Conservation (phyloP, 2,113 vertebrate genomes). For the Aplodontia rufa region DNA sequence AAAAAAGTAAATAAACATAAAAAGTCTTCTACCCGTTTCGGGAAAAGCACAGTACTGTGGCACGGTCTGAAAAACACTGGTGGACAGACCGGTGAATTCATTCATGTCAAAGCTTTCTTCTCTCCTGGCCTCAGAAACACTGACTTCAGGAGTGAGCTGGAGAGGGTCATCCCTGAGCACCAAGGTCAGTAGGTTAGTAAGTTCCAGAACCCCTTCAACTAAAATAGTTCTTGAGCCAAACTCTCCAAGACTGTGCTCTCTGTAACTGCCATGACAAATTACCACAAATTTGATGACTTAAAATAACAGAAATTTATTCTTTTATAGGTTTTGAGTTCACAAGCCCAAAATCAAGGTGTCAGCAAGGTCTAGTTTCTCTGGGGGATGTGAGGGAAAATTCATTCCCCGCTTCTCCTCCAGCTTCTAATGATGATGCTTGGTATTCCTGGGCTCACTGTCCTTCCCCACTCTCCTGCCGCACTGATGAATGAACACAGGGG, state of each 20-base stretch:
- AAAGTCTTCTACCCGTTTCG: neutral
- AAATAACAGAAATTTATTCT: neutral
- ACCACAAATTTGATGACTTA: neutral
- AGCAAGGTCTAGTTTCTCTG: neutral
- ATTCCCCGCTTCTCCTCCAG: neutral
- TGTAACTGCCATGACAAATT: conserved; percentile 4
- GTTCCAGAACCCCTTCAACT: neutral
- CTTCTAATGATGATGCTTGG: neutral
- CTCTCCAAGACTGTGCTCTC: neutral
- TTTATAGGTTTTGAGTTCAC: neutral
- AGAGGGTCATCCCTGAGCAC: neutral
- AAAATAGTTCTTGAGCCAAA: neutral
- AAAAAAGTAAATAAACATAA: too few species aligned
- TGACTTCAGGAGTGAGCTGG: neutral
- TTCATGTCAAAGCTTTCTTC: neutral
- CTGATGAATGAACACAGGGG: too few species aligned
- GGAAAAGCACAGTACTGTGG: neutral
- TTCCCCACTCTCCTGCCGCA: too few species aligned
- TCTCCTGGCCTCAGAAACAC: neutral
- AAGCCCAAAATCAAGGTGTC: neutral
- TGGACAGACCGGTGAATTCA: neutral
- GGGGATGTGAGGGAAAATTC: neutral
- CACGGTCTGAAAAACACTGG: neutral
- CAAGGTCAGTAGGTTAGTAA: neutral
- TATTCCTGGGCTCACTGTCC: neutral